phyloP scores from a whole-genome alignment of 2,888 invertebrate genomes.

The Diploptera punctata region DNA sequence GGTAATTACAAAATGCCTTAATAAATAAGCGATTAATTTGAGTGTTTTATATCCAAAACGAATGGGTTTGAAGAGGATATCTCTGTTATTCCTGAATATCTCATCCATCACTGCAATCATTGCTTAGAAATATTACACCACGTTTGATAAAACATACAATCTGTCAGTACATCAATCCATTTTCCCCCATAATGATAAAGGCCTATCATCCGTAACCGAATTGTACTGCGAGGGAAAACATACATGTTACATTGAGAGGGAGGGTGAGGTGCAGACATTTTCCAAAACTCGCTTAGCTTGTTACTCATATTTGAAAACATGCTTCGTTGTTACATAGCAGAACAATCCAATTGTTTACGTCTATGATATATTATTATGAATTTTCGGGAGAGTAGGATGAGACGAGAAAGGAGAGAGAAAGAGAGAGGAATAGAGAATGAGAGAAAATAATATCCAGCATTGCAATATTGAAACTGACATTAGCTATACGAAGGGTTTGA shows the following conservation, averaged over 20 bases:
- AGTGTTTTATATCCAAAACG: too few species aligned
- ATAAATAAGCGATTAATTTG: too few species aligned
- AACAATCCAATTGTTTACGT: constrained; percentile 18
- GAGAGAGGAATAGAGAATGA: background rate
- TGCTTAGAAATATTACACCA: too few species aligned
- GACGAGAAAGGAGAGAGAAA: too few species aligned
- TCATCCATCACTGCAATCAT: too few species aligned
- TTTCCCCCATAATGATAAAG: too few species aligned
- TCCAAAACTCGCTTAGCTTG: background rate
- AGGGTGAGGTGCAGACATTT: background rate
- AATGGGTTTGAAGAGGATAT: too few species aligned
- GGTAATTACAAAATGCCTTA: too few species aligned
- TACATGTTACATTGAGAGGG: background rate
- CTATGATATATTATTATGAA: constrained; percentile 20
- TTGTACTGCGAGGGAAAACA: background rate
- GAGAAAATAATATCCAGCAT: constrained; percentile 15
- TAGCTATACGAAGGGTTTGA: background rate
- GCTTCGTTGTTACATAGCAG: background rate
- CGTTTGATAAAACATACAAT: too few species aligned
- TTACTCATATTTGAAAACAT: constrained; percentile 15
- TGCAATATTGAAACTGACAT: constrained; percentile 10
- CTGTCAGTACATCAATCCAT: too few species aligned
- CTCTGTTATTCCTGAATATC: too few species aligned
- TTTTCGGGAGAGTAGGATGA: constrained; percentile 1
- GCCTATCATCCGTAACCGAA: background rate